Conservation (phyloP, 2,797 vertebrate genomes). For the Orestias chungarensis region DNA sequence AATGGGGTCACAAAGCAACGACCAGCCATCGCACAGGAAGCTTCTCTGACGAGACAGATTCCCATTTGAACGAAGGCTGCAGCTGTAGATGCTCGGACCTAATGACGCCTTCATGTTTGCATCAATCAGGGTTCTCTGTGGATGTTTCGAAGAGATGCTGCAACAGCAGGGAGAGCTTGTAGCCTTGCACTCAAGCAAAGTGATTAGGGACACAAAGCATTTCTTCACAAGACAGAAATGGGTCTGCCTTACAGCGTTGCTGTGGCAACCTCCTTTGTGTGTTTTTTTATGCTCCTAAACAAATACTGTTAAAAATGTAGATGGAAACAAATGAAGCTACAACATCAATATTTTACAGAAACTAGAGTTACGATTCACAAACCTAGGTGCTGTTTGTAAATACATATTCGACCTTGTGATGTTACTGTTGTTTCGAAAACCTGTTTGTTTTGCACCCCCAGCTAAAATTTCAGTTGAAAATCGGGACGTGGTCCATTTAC, state of each 20-base stretch:
- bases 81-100: not conserved
- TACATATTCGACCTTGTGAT: no score
- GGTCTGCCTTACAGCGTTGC: not conserved
- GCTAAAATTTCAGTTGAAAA: not conserved
- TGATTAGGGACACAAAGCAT: not conserved
- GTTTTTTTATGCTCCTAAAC: not conserved
- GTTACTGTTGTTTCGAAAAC: no score
- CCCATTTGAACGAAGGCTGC: not conserved
- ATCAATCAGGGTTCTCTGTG: not conserved
- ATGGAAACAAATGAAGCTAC: not conserved
- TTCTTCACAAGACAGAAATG: not conserved
- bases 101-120: constrained; percentile 2
- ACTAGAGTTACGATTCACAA: not conserved
- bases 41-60: not conserved
- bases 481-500: not conserved
- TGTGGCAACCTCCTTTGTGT: not conserved
- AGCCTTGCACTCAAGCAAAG: constrained; percentile 1
- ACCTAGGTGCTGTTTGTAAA: no score
- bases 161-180: not conserved
- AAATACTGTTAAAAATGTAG: not conserved
- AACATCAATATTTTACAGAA: not conserved
- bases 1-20: not conserved
- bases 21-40: not conserved
- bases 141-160: not conserved
- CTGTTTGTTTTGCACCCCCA: not conserved